Conservation (phyloP, 2,113 vertebrate genomes). For the Saccopteryx bilineata region DNA sequence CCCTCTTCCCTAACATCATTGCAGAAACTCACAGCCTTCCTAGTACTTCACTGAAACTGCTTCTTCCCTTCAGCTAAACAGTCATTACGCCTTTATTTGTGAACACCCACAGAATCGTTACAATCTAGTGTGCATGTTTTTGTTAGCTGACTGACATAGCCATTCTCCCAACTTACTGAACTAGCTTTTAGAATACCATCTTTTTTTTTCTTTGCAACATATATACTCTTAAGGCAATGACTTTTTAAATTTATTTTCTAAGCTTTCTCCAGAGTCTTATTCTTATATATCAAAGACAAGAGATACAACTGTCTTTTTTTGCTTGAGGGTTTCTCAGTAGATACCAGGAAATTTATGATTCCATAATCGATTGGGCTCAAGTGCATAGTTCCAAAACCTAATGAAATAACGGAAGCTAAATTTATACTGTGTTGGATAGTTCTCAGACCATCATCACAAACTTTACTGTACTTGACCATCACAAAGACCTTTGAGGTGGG, state of each 20-base stretch:
- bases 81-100: slow-evolving; percentile 42
- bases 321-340: slow-evolving; percentile 43
- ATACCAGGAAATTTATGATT: slow-evolving; percentile 51
- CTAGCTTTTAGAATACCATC: slow-evolving; percentile 19
- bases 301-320: slow-evolving; percentile 55
- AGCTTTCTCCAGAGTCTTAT: slow-evolving; percentile 61
- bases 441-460: slow-evolving; percentile 18
- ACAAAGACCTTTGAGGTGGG: slow-evolving; percentile 6
- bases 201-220: slow-evolving; percentile 40
- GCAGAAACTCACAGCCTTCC: neutral
- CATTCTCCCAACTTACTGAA: slow-evolving; percentile 12
- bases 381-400: slow-evolving; percentile 30
- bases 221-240: slow-evolving; percentile 57
- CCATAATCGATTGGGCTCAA: slow-evolving; percentile 23
- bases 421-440: slow-evolving; percentile 10
- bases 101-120: slow-evolving; percentile 11
- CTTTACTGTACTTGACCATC: slow-evolving; percentile 34
- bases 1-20: neutral
- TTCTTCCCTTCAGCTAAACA: slow-evolving; percentile 44
- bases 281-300: slow-evolving; percentile 71
- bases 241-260: slow-evolving; percentile 69
- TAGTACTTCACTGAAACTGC: neutral
- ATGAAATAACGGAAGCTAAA: slow-evolving; percentile 47
- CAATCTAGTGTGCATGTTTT: neutral
- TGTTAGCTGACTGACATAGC: neutral